Base-by-base conservation (phyloP, 2,113 vertebrate species). In the Laticauda laticaudata region DNA sequence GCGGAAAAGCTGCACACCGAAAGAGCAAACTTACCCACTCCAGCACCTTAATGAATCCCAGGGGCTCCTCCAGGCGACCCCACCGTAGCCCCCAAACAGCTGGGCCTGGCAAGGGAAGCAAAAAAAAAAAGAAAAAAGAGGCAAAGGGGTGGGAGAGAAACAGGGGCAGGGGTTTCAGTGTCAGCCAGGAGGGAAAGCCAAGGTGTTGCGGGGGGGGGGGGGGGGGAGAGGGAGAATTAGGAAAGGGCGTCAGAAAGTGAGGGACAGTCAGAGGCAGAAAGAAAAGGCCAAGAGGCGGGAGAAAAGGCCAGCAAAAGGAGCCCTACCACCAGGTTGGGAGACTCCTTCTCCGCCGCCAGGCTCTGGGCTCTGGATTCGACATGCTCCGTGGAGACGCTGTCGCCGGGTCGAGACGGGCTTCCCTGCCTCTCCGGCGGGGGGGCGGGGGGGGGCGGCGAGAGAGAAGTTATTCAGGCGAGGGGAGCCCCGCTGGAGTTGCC, bases 21-120 rank as follows among this genome's bases (percentile, higher is more conserved):
- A 81, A 39, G 10, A 51, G 34, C 29, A 5, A 54, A 97, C 98
- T 98, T 95, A 99, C 99, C 99, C 98, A 99, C 97, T 99, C 98
- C 86, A 99, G 97, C 91, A 98, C 95, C 94, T 99, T 98, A 93
- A 99, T 98, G 94, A 99, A 99, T 7, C 98, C 99, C 95, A 99
- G 94, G 1, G 99, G 99, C 94, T 99, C 99, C 94, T 98, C 98
- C 94, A 99, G 96, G 26, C 98, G 98, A 53, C 96, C 97, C 94
- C 99, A 96, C 94, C 98, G 98, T 75, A 99, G 94, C 59, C 93
- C 97, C 98, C 97, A 11, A 97, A 95, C 94, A 98, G 95, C 2
- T 97, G 97, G 90, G 97, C 97, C 97, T 97, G 97, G 95, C 94
- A 96, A 93, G 53, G 93, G 92, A 92, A 95, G 95, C 92, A 9